Conservation (phyloP, 2,797 vertebrate genomes). For the Nyctalus aviator region DNA sequence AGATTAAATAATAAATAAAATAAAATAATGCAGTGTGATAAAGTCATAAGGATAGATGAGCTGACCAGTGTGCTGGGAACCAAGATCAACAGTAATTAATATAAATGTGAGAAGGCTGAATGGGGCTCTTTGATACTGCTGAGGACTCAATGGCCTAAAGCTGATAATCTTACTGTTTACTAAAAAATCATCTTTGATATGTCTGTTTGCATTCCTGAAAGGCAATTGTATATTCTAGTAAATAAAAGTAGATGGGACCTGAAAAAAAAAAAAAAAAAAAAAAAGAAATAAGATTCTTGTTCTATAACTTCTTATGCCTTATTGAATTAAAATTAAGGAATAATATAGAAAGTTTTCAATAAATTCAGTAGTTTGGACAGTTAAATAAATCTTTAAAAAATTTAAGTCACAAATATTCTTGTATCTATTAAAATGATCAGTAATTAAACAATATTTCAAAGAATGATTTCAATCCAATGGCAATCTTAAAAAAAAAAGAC, state of each 20-base stretch:
- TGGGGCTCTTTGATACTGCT: no score
- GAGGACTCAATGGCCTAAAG: no score
- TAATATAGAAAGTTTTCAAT: not conserved
- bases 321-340: conserved; percentile 56
- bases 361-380: conserved; percentile 50
- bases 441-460: conserved; percentile 56
- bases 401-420: conserved; percentile 1
- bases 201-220: no score
- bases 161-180: no score
- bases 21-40: not conserved
- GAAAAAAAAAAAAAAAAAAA: no score
- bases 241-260: no score
- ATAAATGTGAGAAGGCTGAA: no score
- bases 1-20: no score
- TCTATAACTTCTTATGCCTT: conserved; percentile 7
- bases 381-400: conserved; percentile 33
- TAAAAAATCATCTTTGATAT: no score
- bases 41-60: not conserved
- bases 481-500: not conserved
- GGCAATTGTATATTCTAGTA: no score
- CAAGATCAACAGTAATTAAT: no score
- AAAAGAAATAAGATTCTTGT: conserved; percentile 45
- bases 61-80: not conserved
- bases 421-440: not conserved
- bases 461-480: not conserved